These are phyloP conservation scores for Coracias cyanogaster DNA, from an alignment of 2,797 vertebrate species.

Conservation along the genomic window DNA sequence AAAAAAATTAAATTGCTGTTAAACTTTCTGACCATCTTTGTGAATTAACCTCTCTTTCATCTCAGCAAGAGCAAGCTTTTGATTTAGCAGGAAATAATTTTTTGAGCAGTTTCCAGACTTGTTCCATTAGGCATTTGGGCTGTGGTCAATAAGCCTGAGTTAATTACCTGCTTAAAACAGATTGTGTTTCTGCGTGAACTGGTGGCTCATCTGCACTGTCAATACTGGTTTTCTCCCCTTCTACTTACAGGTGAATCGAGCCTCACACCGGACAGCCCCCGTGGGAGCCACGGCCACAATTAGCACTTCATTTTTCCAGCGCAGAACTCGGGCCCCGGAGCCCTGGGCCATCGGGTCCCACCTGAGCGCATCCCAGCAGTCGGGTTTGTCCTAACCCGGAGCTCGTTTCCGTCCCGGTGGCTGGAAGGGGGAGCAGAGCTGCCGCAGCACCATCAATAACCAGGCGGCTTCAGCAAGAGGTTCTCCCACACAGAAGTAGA, in stretches of 20 bases:
- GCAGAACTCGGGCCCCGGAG: neutral
- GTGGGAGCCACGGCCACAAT: neutral
- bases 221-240: accelerated
- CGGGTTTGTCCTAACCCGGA: accelerated
- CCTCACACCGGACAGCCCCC: neutral
- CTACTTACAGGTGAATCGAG: accelerated
- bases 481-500: neutral
- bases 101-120: slow-evolving; percentile 56
- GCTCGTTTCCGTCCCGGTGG: neutral
- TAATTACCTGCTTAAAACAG: slow-evolving; percentile 40
- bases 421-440: neutral
- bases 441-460: accelerated
- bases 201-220: neutral
- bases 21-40: slow-evolving; percentile 64
- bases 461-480: neutral
- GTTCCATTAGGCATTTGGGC: slow-evolving; percentile 44
- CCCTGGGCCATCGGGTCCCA: accelerated
- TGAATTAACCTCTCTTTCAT: slow-evolving; percentile 64
- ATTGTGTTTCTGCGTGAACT: neutral
- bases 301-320: accelerated
- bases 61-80: slow-evolving; percentile 20
- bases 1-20: slow-evolving; percentile 68
- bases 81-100: slow-evolving; percentile 63
- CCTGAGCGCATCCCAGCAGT: accelerated
- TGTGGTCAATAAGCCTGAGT: slow-evolving; percentile 39